Conservation (phyloP, 92 coral and sea anemone species). For the Plumapathes pennacea region DNA sequence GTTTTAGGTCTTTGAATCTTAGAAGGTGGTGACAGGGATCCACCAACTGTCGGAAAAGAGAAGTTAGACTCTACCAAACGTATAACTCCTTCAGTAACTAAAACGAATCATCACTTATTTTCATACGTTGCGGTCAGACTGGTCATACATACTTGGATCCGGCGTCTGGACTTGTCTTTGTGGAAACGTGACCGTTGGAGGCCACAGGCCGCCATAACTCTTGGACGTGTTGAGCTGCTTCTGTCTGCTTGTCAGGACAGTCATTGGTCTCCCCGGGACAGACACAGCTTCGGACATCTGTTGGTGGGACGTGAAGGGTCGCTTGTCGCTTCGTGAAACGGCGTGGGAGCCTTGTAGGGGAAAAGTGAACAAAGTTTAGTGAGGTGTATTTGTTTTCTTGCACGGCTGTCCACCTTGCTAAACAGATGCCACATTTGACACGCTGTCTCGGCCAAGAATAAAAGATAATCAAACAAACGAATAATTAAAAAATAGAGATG, state of each 20-base stretch:
- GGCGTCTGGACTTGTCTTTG: constrained; percentile 57
- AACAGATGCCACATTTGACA: too few species aligned
- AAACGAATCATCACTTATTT: too few species aligned
- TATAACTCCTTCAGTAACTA: too few species aligned
- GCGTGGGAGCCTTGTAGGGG: constrained; percentile 16
- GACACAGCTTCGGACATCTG: constrained; percentile 62
- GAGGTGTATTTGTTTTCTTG: too few species aligned
- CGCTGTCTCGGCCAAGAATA: too few species aligned
- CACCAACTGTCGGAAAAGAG: constrained; percentile 17
- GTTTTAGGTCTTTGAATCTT: constrained; percentile 72
- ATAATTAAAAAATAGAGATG: too few species aligned
- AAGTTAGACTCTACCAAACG: background rate
- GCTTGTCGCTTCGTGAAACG: constrained; percentile 46
- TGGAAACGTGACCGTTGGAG: constrained; percentile 63
- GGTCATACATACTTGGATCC: constrained; percentile 63
- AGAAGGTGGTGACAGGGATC: constrained; percentile 52
- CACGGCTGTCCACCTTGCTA: too few species aligned
- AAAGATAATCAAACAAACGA: too few species aligned
- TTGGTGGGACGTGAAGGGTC: constrained; percentile 62
- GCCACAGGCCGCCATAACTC: constrained; percentile 72
- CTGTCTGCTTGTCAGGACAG: constrained; percentile 1
- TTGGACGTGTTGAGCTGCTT: background rate
- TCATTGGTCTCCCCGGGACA: constrained; percentile 31
- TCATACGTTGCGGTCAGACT: too few species aligned
- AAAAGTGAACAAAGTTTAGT: too few species aligned